Base-by-base conservation (phyloP, 2,797 vertebrate genomes). In the Enteromius paludinosus region DNA sequence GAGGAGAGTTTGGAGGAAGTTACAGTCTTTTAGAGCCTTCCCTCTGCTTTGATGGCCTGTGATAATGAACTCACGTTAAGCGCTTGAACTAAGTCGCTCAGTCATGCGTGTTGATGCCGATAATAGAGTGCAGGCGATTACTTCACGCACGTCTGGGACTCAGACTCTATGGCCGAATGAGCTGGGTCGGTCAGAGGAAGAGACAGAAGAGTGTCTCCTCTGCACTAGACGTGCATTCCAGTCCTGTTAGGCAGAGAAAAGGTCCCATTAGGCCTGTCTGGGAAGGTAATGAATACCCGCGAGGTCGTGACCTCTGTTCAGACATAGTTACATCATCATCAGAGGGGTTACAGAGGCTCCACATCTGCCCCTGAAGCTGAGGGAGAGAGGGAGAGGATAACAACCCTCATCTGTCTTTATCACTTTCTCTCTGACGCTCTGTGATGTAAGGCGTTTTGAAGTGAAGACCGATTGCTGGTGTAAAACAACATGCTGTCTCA, bases 321-420 rank as follows among this genome's bases (percentile, higher is more conserved):
- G 78, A 82, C 85, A 69, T 45, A 59, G 85, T 89, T 87, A 89
- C 87, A 83, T 89, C 88, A 89, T 69, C 84, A 74, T 68, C 79
- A 79, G 65, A 78, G 68, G 38, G 81, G 61, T 83, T 68, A 79
- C 75, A 14, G 35, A 82, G 43, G 79, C 66, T 52, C 64, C 52
- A 75, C 82, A 83, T 80, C 61, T 78, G 79, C 41, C 82, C 73
- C 71, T 5, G 4, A 61, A 82, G 71, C 72, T 66, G 59, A 66
- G 43, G 79, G 38, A 54, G 45, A 52, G 70, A 56, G 33, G 45
- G 75, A 75, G 33, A 61, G 56, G 75, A 80, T 74, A 85, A 79
- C 78, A 79, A 86, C 77, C 56, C 38, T 54, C 68, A 86, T 84
- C 68, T 70, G 64, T 86, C 82, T 86, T 79, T 61, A 77, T 84